phyloP scores from a whole-genome alignment of 2,113 vertebrate species.

The Rhineura floridana region DNA sequence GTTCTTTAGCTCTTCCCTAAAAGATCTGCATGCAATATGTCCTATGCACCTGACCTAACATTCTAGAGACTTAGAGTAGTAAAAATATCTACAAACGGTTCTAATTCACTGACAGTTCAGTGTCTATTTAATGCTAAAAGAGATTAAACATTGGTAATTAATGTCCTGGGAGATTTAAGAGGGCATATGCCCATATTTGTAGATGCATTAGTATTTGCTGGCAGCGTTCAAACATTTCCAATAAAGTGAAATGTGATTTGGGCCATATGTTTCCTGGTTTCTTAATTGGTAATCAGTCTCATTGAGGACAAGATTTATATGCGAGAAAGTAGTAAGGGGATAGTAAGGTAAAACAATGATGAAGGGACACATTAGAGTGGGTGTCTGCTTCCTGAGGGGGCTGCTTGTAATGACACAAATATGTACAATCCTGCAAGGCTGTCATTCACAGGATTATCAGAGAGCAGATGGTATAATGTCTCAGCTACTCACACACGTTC shows the following conservation, averaged over 20 bases:
- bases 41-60: conserved; percentile 24
- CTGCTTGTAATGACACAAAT: neutral
- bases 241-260: conserved; percentile 67
- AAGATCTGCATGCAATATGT: neutral
- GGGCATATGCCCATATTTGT: conserved; percentile 65
- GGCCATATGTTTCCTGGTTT: conserved; percentile 67
- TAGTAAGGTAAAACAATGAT: conserved; percentile 35
- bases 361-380: conserved; percentile 32
- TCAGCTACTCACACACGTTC: neutral
- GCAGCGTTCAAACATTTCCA: conserved; percentile 67
- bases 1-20: neutral
- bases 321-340: conserved; percentile 6
- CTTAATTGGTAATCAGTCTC: conserved; percentile 55
- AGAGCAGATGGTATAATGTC: neutral
- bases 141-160: conserved; percentile 65
- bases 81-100: conserved; percentile 53
- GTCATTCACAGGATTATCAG: conserved; percentile 5
- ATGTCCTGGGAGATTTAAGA: conserved; percentile 57
- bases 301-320: conserved; percentile 35
- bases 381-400: conserved; percentile 3
- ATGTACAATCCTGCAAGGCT: neutral
- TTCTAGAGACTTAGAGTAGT: conserved; percentile 18
- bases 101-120: conserved; percentile 60
- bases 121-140: conserved; percentile 59
- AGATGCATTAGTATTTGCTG: conserved; percentile 61